Conservation (phyloP, 2,797 vertebrate genomes). For the Threskiornis aethiopicus region DNA sequence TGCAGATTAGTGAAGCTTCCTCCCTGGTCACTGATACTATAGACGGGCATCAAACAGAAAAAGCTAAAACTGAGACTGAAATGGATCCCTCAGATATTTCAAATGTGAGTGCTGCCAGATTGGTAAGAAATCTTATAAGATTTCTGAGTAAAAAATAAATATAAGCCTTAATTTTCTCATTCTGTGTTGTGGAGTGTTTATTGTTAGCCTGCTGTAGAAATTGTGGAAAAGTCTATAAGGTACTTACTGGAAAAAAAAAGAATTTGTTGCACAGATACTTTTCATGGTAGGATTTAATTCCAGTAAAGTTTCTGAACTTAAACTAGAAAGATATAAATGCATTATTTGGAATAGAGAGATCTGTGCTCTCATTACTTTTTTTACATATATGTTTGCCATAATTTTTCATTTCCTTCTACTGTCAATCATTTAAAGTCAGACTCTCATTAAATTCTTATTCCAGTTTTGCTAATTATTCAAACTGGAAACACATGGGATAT, state of each 20-base stretch:
- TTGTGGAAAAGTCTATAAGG: background rate
- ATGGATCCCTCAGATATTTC: conserved; percentile 96
- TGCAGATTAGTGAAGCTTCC: conserved; percentile 63
- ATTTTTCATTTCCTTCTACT: background rate
- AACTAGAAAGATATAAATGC: background rate
- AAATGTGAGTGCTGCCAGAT: conserved; percentile 97
- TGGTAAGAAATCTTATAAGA: conserved; percentile 73
- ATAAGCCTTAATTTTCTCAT: background rate
- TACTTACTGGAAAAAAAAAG: background rate
- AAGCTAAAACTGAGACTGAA: conserved; percentile 85
- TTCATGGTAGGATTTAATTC: background rate
- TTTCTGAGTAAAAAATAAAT: conserved; percentile 16
- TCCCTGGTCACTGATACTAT: conserved; percentile 57
- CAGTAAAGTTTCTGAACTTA: background rate
- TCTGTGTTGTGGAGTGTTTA: background rate
- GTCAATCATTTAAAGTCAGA: background rate
- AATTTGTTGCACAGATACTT: background rate
- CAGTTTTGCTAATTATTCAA: background rate
- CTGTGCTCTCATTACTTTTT: background rate
- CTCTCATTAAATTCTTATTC: background rate
- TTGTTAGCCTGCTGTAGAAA: background rate
- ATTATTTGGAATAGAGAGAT: background rate
- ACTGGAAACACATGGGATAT: background rate
- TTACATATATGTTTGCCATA: background rate
- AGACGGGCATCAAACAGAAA: conserved; percentile 76